phyloP scores from a whole-genome alignment of 2,888 invertebrate genomes.

The Atrina japonica region DNA sequence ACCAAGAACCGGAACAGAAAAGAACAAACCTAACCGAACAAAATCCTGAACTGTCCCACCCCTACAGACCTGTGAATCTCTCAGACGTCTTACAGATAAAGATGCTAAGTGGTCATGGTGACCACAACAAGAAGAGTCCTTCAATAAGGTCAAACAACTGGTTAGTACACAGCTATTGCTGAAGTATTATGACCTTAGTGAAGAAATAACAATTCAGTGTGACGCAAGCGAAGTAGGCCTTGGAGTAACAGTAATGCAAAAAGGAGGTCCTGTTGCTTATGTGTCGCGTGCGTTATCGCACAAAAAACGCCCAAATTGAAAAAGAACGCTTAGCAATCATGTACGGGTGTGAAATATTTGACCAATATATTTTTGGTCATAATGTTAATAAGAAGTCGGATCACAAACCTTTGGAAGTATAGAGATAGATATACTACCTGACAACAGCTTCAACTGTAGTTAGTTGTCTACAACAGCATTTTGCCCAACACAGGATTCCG shows the following conservation, averaged over 20 bases:
- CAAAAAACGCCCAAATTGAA: slow-evolving; percentile 52
- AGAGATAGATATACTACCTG: slow-evolving; percentile 21
- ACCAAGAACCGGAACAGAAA: too few relatives aligned
- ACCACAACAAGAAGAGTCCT: slow-evolving; percentile 40
- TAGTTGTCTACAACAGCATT: slow-evolving; percentile 36
- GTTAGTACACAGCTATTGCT: slow-evolving; percentile 35
- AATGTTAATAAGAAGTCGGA: slow-evolving; percentile 40
- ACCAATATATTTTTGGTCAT: too few relatives aligned
- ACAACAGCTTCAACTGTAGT: slow-evolving; percentile 32
- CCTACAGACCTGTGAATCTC: slow-evolving; percentile 41
- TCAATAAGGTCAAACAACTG: slow-evolving; percentile 28
- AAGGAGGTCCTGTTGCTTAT: slow-evolving; percentile 51
- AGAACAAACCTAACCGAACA: too few relatives aligned
- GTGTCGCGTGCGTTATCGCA: slow-evolving; percentile 43
- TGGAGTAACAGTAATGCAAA: slow-evolving; percentile 46
- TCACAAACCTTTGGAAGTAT: slow-evolving; percentile 49
- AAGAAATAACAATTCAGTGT: slow-evolving; percentile 46
- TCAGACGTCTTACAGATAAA: slow-evolving; percentile 36
- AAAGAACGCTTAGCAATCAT: slow-evolving; percentile 53
- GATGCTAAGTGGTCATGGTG: slow-evolving; percentile 35
- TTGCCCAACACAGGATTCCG: slow-evolving; percentile 43
- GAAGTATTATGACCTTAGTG: slow-evolving; percentile 39
- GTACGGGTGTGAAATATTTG: too few relatives aligned
- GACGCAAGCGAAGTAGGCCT: slow-evolving; percentile 44
- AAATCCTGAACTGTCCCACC: too few relatives aligned